Conservation (phyloP, 2,888 invertebrate genomes). For the Synergus laeviventris region DNA sequence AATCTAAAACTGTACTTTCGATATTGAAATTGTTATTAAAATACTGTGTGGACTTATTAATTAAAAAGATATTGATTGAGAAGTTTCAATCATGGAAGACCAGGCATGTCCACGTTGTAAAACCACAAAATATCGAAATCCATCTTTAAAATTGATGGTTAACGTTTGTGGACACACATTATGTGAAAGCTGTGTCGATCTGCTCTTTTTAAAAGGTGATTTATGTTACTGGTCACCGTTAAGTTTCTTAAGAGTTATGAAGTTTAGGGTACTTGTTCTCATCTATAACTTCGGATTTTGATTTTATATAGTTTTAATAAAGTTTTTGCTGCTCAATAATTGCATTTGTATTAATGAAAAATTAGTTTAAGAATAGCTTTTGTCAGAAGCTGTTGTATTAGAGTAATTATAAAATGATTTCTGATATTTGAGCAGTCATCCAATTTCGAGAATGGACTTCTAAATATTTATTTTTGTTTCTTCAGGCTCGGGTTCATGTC, state of each 20-base stretch:
- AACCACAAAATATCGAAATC: constrained; percentile 97
- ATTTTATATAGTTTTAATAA: not conserved
- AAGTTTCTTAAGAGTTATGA: not conserved
- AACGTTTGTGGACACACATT: constrained; percentile 98
- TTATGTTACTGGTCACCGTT: not conserved
- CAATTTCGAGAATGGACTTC: constrained; percentile 16
- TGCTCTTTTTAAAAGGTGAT: constrained; percentile 95
- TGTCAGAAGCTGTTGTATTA: not conserved
- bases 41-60: not conserved
- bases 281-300: not conserved
- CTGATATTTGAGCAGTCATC: no score
- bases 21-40: not conserved
- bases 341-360: not conserved
- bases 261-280: not conserved
- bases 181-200: constrained; percentile 98
- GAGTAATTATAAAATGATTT: no score
- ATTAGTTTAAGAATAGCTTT: not conserved
- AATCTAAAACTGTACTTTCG: not conserved
- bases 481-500: constrained; percentile 94
- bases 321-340: not conserved
- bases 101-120: constrained; percentile 96
- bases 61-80: not conserved
- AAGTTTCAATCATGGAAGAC: constrained; percentile 76
- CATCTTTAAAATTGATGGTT: constrained; percentile 96
- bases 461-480: constrained; percentile 50